Conservation (phyloP, 2,113 vertebrate genomes). For the Gracilinanus agilis region DNA sequence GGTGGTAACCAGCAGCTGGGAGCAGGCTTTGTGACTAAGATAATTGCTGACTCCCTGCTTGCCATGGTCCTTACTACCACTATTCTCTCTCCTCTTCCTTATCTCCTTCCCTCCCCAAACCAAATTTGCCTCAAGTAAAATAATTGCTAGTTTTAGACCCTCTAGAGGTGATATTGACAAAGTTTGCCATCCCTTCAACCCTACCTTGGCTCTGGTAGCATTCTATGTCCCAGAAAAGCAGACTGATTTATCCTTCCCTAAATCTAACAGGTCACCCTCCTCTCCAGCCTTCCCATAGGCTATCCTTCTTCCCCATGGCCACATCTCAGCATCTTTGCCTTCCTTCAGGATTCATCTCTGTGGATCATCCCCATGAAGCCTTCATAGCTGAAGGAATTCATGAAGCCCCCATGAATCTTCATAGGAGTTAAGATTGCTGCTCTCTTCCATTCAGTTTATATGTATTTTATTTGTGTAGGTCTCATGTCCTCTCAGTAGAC, state of each 20-base stretch:
- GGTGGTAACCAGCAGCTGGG: neutral
- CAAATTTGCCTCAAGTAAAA: neutral
- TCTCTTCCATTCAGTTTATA: neutral
- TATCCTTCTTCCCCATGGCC: neutral
- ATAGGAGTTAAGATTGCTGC: neutral
- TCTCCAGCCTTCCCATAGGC: neutral
- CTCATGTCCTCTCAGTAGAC: neutral
- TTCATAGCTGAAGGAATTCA: neutral
- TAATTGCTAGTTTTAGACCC: neutral
- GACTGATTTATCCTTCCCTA: neutral
- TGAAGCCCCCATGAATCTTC: neutral
- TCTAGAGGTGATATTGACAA: neutral
- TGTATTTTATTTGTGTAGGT: neutral
- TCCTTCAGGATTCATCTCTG: neutral
- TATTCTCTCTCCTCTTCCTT: neutral
- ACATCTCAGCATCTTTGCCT: neutral
- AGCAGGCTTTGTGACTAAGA: neutral
- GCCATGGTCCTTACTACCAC: neutral
- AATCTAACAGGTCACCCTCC: neutral
- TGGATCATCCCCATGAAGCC: neutral
- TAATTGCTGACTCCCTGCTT: neutral
- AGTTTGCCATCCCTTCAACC: neutral
- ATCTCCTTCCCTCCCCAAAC: neutral
- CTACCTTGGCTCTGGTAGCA: neutral
- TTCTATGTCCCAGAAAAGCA: neutral